These are phyloP conservation scores for Dynastes maya DNA, from an alignment of 2,888 invertebrate genomes.

Conservation along the genomic window DNA sequence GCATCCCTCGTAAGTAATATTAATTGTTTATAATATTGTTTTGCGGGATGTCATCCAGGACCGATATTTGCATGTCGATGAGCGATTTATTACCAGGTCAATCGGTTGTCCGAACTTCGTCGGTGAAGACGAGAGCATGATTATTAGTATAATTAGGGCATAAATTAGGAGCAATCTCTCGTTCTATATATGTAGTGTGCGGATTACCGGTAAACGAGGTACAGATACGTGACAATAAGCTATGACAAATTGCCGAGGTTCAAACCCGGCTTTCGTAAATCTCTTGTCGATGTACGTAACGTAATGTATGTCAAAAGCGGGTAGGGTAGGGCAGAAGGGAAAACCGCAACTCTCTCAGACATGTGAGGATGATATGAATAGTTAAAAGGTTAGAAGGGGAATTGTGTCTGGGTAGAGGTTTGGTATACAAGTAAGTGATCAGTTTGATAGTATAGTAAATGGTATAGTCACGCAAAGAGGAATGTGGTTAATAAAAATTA, in stretches of 20 bases:
- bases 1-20: conserved; percentile 26
- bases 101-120: conserved; percentile 1
- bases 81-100: conserved; percentile 7
- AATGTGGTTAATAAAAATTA: too few relatives aligned
- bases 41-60: neutral
- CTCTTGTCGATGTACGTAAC: conserved; percentile 36
- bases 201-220: conserved; percentile 58
- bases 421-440: too few relatives aligned
- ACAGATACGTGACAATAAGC: conserved; percentile 65
- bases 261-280: conserved; percentile 54
- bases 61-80: neutral
- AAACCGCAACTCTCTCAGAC: conserved; percentile 4
- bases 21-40: conserved; percentile 40
- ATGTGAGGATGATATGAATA: conserved; percentile 5
- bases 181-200: conserved; percentile 48
- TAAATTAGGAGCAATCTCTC: conserved; percentile 54
- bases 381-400: conserved; percentile 5
- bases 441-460: too few relatives aligned
- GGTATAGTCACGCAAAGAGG: too few relatives aligned
- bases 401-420: neutral
- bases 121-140: neutral
- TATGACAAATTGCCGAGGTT: conserved; percentile 64
- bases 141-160: conserved; percentile 56
- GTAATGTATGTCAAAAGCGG: neutral
- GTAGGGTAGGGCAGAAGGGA: neutral